Evolutionary conservation across 2,888 invertebrate species (phyloP).

Genomic region (Nysson spinosus): DNA sequence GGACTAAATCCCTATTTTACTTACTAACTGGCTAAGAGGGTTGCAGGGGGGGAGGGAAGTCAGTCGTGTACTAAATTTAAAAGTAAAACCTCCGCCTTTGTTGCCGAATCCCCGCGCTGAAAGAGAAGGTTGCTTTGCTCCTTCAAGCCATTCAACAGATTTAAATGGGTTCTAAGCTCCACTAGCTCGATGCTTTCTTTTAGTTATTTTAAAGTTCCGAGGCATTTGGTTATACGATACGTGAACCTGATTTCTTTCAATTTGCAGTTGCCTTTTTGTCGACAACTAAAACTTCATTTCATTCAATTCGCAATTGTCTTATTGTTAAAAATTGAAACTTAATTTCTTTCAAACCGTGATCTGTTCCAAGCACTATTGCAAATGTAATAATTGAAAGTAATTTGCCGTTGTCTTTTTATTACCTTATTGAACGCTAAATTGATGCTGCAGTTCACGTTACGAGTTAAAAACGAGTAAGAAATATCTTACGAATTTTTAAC

Average conservation of each 20-base stretch:
- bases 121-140: conserved; percentile 67
- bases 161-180: conserved; percentile 67
- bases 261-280: background rate
- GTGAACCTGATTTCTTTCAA: conserved; percentile 35
- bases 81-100: conserved; percentile 74
- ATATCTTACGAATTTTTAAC: conserved; percentile 2
- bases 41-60: conserved; percentile 46
- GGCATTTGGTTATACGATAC: conserved; percentile 52
- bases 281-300: no score
- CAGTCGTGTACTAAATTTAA: conserved; percentile 74
- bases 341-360: background rate
- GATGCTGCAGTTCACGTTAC: no score
- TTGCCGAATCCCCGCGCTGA: conserved; percentile 70
- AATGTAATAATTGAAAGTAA: no score
- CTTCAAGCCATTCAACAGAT: conserved; percentile 70
- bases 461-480: no score
- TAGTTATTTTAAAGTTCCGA: conserved; percentile 57
- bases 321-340: background rate
- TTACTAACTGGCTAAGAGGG: conserved; percentile 58
- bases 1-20: conserved; percentile 72
- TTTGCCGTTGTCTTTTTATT: no score
- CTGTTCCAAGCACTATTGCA: no score
- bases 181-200: conserved; percentile 44
- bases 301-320: no score
- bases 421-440: no score